phyloP scores from a whole-genome alignment of 2,797 vertebrate species.

The Aeoliscus strigatus region DNA sequence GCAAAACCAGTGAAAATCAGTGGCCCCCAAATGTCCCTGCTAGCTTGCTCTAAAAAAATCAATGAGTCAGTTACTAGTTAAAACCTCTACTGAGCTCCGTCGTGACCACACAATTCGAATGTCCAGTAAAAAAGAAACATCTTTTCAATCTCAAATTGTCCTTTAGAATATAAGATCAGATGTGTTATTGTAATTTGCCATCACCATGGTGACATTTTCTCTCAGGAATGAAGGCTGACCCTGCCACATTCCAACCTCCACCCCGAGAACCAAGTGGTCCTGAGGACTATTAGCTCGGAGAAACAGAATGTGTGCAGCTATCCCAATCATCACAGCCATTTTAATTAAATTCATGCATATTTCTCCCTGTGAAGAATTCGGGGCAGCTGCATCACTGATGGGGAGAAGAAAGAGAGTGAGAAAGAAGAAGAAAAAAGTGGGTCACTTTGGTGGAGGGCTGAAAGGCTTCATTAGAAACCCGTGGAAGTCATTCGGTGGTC shows the following conservation, averaged over 20 bases:
- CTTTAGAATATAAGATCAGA: slow-evolving; percentile 64
- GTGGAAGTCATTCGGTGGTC: slow-evolving; percentile 38
- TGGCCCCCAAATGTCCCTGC: too few relatives aligned
- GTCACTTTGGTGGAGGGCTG: slow-evolving; percentile 60
- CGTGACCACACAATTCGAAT: slow-evolving; percentile 2
- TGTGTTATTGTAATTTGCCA: slow-evolving; percentile 52
- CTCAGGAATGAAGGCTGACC: slow-evolving; percentile 53
- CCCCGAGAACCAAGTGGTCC: slow-evolving; percentile 22
- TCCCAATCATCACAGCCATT: slow-evolving; percentile 46
- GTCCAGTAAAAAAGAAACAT: slow-evolving; percentile 26
- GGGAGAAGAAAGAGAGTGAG: slow-evolving; percentile 17
- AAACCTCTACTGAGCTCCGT: not conserved
- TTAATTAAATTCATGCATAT: slow-evolving; percentile 69
- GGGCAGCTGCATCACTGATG: slow-evolving; percentile 58
- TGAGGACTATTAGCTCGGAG: slow-evolving; percentile 42
- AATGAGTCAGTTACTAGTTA: slow-evolving; percentile 3
- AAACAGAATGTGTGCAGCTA: slow-evolving; percentile 33
- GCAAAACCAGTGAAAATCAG: too few relatives aligned
- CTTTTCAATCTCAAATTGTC: slow-evolving; percentile 44
- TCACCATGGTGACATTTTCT: slow-evolving; percentile 64
- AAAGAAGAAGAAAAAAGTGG: slow-evolving; percentile 55
- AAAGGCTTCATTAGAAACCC: slow-evolving; percentile 59
- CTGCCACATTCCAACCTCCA: slow-evolving; percentile 29
- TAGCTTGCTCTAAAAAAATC: too few relatives aligned
- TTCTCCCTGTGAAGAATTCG: slow-evolving; percentile 58